Base-by-base conservation (phyloP, 92 coral and sea anemone species). In the Chrysogorgia sp. region DNA sequence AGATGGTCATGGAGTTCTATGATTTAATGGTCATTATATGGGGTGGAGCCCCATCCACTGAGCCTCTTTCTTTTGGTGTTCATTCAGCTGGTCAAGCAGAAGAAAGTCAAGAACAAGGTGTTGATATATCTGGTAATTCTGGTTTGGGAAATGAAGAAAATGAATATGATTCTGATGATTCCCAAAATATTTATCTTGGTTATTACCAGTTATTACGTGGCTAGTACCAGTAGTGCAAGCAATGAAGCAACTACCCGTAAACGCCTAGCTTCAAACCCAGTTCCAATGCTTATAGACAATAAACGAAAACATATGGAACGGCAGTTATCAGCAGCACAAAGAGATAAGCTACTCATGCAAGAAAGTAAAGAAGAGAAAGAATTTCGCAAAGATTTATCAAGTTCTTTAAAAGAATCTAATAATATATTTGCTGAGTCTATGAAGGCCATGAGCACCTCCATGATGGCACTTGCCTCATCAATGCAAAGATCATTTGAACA, bases 291-390 rank as follows among this genome's bases (percentile, higher is more conserved):
- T 22, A 56, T 56, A 12, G 62, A 56, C 30, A 28, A 56, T 10
- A 56, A 56, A 28, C 62, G 23, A 10, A 56, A 56, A 23, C 12
- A 56, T 20, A 56, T 56, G 62, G 62, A 56, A 56, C 12, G 62
- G 20, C 62, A 56, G 24, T 23, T 56, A 10, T 56, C 62, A 2
- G 62, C 62, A 12, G 62, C 62, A 13, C 62, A 56, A 23, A 10
- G 62, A 20, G 23, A 56, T 56, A 20, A 56, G 30, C 20, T 56
- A 13, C 20, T 56, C 9, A 10, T 56, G 62, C 2, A 56, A 0
- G 62, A 56, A 56, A 12, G 30, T 9, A 56, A 17, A 28, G 62
- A 56, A 56, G 62, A 56, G 24, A 56, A 56, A 56, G 19, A 56
- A 56, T 20, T 56, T 28, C 12, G 62, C 12, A 5, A 28, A 13